Conservation (phyloP, 2,888 invertebrate species). For the Cybosia mesomella region DNA sequence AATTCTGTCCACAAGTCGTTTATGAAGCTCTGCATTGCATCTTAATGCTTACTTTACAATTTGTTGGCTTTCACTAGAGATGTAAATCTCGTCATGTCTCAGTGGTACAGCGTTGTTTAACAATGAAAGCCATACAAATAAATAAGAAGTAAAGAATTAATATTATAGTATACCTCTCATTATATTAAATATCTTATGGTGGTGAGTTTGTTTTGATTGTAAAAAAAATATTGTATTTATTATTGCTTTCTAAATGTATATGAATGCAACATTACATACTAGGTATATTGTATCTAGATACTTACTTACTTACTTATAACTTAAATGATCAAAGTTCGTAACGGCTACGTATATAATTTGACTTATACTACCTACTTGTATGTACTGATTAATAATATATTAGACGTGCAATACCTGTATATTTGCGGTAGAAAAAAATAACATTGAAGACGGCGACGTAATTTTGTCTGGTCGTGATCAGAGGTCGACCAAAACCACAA, state of each 20-base stretch:
- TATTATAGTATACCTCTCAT: no score
- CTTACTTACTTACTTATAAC: no score
- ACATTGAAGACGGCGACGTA: neutral
- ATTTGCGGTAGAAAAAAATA: neutral
- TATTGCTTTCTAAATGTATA: no score
- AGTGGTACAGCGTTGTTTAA: slow-evolving; percentile 52
- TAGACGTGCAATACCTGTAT: neutral
- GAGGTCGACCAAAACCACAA: neutral
- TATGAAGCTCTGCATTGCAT: slow-evolving; percentile 48
- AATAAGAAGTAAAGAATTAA: neutral
- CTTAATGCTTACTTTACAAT: slow-evolving; percentile 67
- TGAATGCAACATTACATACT: no score
- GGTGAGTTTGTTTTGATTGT: neutral
- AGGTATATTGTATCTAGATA: no score
- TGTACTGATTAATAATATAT: neutral
- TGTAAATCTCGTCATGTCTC: slow-evolving; percentile 62
- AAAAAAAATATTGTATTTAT: no score
- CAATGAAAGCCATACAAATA: neutral
- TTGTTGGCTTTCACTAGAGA: slow-evolving; percentile 81
- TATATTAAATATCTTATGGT: neutral
- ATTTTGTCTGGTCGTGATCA: slow-evolving; percentile 1
- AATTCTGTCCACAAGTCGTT: slow-evolving; percentile 35
- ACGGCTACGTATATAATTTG: neutral
- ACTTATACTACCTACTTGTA: neutral
- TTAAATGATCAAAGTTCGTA: neutral